Conservation (phyloP, 1,140 invertebrate genomes). For the Arctopsyche grandis region DNA sequence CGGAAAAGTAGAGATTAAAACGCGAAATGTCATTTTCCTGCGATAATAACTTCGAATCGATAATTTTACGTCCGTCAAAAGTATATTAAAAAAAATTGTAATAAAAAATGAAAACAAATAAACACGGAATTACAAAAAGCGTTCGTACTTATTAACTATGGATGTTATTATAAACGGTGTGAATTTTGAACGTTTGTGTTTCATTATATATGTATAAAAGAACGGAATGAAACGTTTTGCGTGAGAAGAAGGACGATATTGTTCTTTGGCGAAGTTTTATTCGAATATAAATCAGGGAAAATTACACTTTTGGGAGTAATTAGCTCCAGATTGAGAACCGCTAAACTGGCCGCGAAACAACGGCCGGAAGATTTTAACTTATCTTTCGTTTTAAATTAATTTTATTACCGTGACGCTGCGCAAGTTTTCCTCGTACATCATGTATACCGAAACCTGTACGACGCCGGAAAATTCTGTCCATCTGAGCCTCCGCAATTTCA, state of each 20-base stretch:
- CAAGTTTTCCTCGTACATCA: background rate
- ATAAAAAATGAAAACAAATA: background rate
- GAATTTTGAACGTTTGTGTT: no score
- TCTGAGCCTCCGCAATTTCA: no score
- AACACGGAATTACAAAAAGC: no score
- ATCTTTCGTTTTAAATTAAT: conserved; percentile 1
- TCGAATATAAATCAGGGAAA: conserved; percentile 7
- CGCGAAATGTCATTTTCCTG: conserved; percentile 13
- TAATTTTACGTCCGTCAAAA: background rate
- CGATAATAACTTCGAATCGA: background rate
- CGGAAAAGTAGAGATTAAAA: conserved; percentile 7
- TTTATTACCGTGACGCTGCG: background rate
- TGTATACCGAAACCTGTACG: no score
- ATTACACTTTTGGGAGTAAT: conserved; percentile 23
- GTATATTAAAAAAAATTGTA: background rate
- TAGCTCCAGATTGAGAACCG: conserved; percentile 18
- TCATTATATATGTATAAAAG: no score
- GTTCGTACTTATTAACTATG: no score
- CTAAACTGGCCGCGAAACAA: background rate
- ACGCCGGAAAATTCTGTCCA: no score
- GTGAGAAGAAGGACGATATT: background rate
- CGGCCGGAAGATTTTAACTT: background rate
- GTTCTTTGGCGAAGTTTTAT: conserved; percentile 8
- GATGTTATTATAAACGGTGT: no score
- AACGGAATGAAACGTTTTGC: background rate